Evolutionary conservation across 2,888 invertebrate species (phyloP), one percentile per base, ranked within the genome.

Genomic region (Synergus japonicus): DNA sequence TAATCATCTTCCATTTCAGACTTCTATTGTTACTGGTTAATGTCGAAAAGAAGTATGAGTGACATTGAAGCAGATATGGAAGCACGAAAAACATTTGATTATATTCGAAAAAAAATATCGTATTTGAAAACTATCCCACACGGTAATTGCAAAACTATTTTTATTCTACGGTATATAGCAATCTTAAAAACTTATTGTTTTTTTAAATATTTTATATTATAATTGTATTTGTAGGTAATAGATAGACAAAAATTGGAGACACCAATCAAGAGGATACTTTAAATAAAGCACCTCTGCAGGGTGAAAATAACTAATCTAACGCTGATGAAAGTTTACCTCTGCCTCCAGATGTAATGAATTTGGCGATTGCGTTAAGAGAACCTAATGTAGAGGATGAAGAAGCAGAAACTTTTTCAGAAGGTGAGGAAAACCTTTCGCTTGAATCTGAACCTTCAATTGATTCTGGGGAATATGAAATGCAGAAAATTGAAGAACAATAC

Each of bases 11-110:
- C 58, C 58, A 58, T 58, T 58, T 18, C 58, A 58, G 58, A 58
- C n/a, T 58, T 58, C 58, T 58, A 58, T n/a, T n/a, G n/a, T 18
- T 58, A 58, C 18, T 58, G 58, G 58, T n/a, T 58, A 58, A 58
- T 58, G 18, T 2, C 58, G 0, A 58, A 58, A 9, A 18, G 58
- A 1, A 18, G 5, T 7, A 58, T 58, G 58, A 18, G n/a, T 18
- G 58, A 58, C 58, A 18, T 58, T 58, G 58, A 18, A 58, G 58
- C 18, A 2, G 58, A 58, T 58, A 18, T 58, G 58, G 58, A 58
- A 18, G 18, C 58, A 5, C 18, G 18, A 7, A 58, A 58, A 5
- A 7, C 58, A 18, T 58, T 58, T 8, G n/a, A 18, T 58, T 58
- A 58, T 5, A 58, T 58, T 58, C 18, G 58, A 9, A 18, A 18